These are phyloP conservation scores for Trichopria drosophilae DNA, from an alignment of 2,888 invertebrate species.

Conservation along the genomic window DNA sequence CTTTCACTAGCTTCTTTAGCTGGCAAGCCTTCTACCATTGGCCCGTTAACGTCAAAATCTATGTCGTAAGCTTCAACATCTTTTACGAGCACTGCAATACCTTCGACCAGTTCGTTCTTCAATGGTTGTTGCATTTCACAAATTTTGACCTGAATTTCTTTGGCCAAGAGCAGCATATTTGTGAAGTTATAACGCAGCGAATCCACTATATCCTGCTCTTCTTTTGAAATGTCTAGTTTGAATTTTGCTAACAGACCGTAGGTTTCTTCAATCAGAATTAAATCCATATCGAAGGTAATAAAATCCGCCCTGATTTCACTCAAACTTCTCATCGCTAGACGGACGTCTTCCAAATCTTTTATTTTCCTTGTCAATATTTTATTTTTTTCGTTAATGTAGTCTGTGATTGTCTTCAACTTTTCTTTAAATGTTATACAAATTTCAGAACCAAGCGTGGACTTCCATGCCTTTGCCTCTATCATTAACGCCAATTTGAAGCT, in stretches of 20 bases:
- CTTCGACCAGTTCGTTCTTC: constrained; percentile 71
- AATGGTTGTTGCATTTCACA: constrained; percentile 77
- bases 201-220: constrained; percentile 79
- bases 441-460: constrained; percentile 70
- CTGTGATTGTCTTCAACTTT: constrained; percentile 70
- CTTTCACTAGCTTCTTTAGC: constrained; percentile 87
- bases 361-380: constrained; percentile 71
- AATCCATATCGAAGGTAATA: constrained; percentile 77
- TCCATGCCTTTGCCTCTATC: constrained; percentile 81
- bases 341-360: constrained; percentile 77
- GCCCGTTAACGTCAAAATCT: constrained; percentile 78
- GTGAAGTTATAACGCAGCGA: constrained; percentile 77
- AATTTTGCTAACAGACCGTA: constrained; percentile 73
- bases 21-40: constrained; percentile 80
- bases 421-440: constrained; percentile 71
- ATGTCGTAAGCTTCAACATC: constrained; percentile 72
- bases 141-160: constrained; percentile 71
- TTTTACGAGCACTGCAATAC: constrained; percentile 67
- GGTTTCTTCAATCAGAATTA: constrained; percentile 78
- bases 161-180: constrained; percentile 72
- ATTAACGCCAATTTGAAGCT: constrained; percentile 68
- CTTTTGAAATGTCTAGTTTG: constrained; percentile 71
- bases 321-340: constrained; percentile 79
- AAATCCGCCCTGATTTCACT: constrained; percentile 75
- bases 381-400: constrained; percentile 76